phyloP scores from a whole-genome alignment of 2,797 vertebrate species.

The Bucorvus abyssinicus region DNA sequence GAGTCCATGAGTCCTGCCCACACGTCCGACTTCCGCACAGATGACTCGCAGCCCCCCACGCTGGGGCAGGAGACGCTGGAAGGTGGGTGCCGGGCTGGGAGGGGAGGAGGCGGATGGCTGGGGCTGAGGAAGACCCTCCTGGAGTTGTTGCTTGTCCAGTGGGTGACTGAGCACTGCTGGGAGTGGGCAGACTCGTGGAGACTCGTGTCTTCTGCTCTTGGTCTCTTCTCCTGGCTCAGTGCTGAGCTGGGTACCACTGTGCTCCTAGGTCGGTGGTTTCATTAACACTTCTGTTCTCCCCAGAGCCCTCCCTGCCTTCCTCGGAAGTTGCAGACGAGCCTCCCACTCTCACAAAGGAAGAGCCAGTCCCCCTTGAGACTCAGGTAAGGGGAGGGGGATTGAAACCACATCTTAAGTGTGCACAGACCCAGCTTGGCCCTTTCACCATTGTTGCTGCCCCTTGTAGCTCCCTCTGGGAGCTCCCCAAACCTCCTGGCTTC shows the following conservation, averaged over 20 bases:
- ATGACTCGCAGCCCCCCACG: slow-evolving; percentile 95
- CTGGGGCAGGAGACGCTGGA: slow-evolving; percentile 95
- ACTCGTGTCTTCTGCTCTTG: not conserved
- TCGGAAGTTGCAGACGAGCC: slow-evolving; percentile 95
- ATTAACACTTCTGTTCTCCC: not conserved
- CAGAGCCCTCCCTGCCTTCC: slow-evolving; percentile 82
- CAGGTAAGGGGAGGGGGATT: slow-evolving; percentile 69
- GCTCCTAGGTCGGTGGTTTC: not conserved
- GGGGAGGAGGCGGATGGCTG: not conserved
- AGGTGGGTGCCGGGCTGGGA: slow-evolving; percentile 76
- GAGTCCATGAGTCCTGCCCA: slow-evolving; percentile 89
- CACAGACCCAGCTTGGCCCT: not conserved
- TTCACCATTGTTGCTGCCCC: not conserved
- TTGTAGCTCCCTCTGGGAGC: not conserved
- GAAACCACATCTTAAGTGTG: not conserved
- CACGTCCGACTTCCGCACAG: slow-evolving; percentile 86
- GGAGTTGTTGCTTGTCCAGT: fast-evolving
- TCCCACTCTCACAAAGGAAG: slow-evolving; percentile 97
- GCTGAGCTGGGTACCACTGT: not conserved
- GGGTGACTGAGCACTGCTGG: not conserved
- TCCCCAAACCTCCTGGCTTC: not conserved
- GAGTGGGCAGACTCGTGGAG: not conserved
- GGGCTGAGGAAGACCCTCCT: not conserved
- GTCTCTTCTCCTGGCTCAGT: not conserved
- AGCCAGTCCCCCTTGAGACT: slow-evolving; percentile 83